Evolutionary conservation across 2,797 vertebrate genomes (phyloP), one percentile per base, ranked within the genome.

Genomic region (Pelobates cultripes): DNA sequence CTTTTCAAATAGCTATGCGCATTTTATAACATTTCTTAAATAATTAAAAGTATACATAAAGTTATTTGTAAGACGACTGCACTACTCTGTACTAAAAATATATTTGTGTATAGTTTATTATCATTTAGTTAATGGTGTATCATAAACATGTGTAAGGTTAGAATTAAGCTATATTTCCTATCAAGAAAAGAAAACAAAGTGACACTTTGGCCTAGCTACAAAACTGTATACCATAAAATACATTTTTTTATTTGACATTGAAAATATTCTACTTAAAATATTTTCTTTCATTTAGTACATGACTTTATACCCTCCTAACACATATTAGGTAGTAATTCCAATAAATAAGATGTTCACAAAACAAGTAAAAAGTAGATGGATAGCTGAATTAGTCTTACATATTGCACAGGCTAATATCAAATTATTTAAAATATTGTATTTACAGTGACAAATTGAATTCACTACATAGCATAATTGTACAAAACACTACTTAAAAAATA

Each of bases 361-460:
- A 68, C 15, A 64, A 42, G 64, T 57, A 67, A 10, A 75, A 70
- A 43, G 42, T 43, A 73, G 28, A 12, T 4, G 44, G 17, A 41
- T 70, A 64, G 44, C 57, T 55, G 64, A 64, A 76, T 79, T 84
- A 84, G 82, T 84, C 55, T 64, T 75, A n/a, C 8, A 57, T 72
- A 79, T 76, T 79, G 82, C 73, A 76, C 77, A 55, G 51, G 73
- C 82, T 79, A 80, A 76, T 57, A 79, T 71, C 77, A 76, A 47
- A 57, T 77, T 55, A 67, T 71, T 83, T 84, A 84, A 79, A 79
- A 71, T 70, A 79, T 75, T 70, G 57, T 84, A 84, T 84, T 84
- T 84, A 84, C 82, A 84, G 53, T 79, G 64, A 45, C 40, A 76
- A 67, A 43, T 63, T 4, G 57, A 57, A 68, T 55, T 55, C 70